A percentile compares a stretch with the other conserved stretches of the same genome.
phyloP scores from a whole-genome alignment of 2,113 vertebrate species.

The Zeus faber region DNA sequence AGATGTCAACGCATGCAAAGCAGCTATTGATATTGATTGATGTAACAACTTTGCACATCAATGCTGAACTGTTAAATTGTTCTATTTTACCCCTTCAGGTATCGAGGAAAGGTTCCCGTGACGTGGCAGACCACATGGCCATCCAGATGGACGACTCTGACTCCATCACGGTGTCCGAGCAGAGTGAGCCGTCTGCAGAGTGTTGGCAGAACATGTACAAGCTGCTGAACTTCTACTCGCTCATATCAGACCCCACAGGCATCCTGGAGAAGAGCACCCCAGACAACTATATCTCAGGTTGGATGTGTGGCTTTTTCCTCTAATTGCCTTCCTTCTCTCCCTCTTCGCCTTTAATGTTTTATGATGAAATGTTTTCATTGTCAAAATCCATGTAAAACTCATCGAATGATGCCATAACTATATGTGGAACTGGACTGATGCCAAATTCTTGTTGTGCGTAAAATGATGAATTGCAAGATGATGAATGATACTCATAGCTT shows the following conservation, averaged over 20 bases:
- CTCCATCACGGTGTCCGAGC: slow-evolving; percentile 96
- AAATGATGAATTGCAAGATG: too few species aligned
- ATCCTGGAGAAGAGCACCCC: slow-evolving; percentile 92
- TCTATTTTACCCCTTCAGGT: slow-evolving; percentile 55
- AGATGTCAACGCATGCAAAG: too few species aligned
- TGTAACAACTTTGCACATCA: too few species aligned
- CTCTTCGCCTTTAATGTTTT: background rate
- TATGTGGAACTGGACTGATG: too few species aligned
- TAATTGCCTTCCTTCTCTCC: background rate
- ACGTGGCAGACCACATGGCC: slow-evolving; percentile 93
- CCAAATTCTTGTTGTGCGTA: too few species aligned
- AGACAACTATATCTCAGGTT: slow-evolving; percentile 87
- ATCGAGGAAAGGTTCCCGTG: slow-evolving; percentile 93
- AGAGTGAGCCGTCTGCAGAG: slow-evolving; percentile 96
- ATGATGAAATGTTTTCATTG: too few species aligned
- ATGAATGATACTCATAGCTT: too few species aligned
- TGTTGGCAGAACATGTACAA: slow-evolving; percentile 99
- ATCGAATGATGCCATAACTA: too few species aligned
- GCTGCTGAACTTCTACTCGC: slow-evolving; percentile 96
- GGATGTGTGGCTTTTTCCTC: slow-evolving; percentile 16
- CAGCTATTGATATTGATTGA: too few species aligned
- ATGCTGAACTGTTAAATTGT: too few species aligned
- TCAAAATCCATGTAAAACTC: too few species aligned
- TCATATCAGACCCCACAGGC: slow-evolving; percentile 96
- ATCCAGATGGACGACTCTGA: slow-evolving; percentile 98